Evolutionary conservation across 2,888 invertebrate species (phyloP).

Genomic region (Cryptus viduatorius): DNA sequence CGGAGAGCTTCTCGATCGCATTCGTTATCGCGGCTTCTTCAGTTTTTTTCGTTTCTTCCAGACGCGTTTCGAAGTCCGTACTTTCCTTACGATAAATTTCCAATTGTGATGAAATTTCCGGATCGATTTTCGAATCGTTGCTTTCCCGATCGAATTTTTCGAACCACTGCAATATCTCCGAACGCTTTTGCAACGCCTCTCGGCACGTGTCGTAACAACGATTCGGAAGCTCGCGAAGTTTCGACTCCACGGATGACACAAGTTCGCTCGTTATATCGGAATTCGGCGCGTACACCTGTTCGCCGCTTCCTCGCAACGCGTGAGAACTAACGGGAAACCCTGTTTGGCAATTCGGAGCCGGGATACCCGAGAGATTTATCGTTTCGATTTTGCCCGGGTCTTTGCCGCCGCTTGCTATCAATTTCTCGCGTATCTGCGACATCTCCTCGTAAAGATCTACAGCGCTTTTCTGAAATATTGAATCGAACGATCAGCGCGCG

Average conservation of each 20-base stretch:
- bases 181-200: conserved; percentile 70
- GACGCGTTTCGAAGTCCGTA: conserved; percentile 56
- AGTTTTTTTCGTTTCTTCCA: conserved; percentile 64
- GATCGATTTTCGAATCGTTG: conserved; percentile 20
- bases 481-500: not conserved
- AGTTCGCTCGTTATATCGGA: conserved; percentile 67
- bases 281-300: conserved; percentile 52
- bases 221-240: conserved; percentile 68
- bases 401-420: conserved; percentile 76
- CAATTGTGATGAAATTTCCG: conserved; percentile 57
- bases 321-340: conserved; percentile 41
- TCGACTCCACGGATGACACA: conserved; percentile 68
- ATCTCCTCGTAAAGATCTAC: conserved; percentile 76
- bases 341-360: conserved; percentile 9
- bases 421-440: conserved; percentile 77
- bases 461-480: conserved; percentile 72
- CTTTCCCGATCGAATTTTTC: conserved; percentile 58
- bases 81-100: conserved; percentile 63
- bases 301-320: conserved; percentile 32
- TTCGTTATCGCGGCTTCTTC: conserved; percentile 65
- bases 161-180: conserved; percentile 67
- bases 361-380: conserved; percentile 56
- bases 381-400: conserved; percentile 80
- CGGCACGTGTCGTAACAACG: conserved; percentile 69
- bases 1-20: conserved; percentile 59